Conservation (phyloP, 1,140 invertebrate species). For the Potamilus streckersoni region DNA sequence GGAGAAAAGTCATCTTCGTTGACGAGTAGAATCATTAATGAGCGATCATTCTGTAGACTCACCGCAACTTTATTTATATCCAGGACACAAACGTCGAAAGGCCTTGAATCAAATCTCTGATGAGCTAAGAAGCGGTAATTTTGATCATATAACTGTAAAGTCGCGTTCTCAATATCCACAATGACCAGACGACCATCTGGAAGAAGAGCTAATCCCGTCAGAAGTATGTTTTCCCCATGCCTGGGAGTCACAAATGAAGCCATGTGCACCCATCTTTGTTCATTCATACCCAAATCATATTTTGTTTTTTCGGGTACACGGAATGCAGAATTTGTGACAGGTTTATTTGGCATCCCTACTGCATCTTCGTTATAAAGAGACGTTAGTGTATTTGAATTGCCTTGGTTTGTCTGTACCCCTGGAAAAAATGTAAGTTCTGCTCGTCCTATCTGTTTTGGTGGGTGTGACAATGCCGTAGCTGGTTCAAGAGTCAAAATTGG, state of each 20-base stretch:
- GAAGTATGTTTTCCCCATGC: constrained; percentile 16
- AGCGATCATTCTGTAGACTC: constrained; percentile 30
- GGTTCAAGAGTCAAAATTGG: too few relatives aligned
- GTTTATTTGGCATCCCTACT: too few relatives aligned
- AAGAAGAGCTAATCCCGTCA: constrained; percentile 17
- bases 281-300: neutral
- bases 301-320: too few relatives aligned
- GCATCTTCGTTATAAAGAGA: too few relatives aligned
- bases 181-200: constrained; percentile 18
- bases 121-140: constrained; percentile 16
- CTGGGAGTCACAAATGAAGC: constrained; percentile 18
- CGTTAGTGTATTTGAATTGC: too few relatives aligned
- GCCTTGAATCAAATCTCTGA: constrained; percentile 24
- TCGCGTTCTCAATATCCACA: constrained; percentile 26
- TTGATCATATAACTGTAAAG: constrained; percentile 16
- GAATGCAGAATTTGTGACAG: too few relatives aligned
- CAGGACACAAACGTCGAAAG: constrained; percentile 22
- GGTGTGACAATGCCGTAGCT: too few relatives aligned
- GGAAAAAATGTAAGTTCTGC: too few relatives aligned
- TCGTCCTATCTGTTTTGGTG: too few relatives aligned
- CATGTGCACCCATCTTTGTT: constrained; percentile 17
- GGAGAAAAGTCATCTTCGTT: constrained; percentile 10
- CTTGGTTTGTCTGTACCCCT: too few relatives aligned
- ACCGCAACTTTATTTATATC: constrained; percentile 24
- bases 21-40: constrained; percentile 24